phyloP scores from a whole-genome alignment of 2,888 invertebrate species.

The Tricholauxania praeusta region DNA sequence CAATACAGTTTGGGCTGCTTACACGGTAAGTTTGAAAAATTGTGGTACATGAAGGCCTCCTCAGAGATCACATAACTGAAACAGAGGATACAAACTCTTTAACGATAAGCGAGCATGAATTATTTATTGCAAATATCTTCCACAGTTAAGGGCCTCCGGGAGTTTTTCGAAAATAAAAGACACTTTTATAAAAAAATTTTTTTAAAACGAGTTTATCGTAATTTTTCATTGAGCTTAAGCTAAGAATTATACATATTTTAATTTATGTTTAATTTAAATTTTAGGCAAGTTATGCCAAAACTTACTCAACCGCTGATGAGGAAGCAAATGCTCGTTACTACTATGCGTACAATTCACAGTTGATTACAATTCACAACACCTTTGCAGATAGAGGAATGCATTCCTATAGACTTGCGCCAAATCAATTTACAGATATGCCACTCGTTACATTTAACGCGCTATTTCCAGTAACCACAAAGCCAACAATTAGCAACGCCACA shows the following conservation, averaged over 20 bases:
- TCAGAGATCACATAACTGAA: no score
- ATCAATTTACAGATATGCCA: conserved; percentile 56
- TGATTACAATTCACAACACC: conserved; percentile 48
- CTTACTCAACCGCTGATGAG: conserved; percentile 13
- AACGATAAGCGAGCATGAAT: no score
- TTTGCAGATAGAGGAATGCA: conserved; percentile 33
- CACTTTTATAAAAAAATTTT: no score
- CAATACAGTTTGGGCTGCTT: conserved; percentile 10
- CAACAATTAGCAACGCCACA: conserved; percentile 24
- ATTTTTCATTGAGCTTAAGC: no score
- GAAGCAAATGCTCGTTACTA: conserved; percentile 53
- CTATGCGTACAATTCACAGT: conserved; percentile 49
- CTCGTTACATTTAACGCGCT: conserved; percentile 48
- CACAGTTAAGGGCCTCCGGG: no score
- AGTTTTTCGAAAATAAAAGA: no score
- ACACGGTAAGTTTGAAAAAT: conserved; percentile 25
- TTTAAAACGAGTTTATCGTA: no score
- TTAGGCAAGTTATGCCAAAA: conserved; percentile 38
- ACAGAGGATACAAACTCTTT: no score
- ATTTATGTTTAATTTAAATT: background rate
- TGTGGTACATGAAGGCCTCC: no score
- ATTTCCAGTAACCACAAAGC: conserved; percentile 44
- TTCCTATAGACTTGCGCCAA: conserved; percentile 47
- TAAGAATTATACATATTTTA: no score
- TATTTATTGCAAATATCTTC: no score